These are phyloP conservation scores for Calcarius lapponicus DNA, from an alignment of 2,797 vertebrate species.

Conservation along the genomic window DNA sequence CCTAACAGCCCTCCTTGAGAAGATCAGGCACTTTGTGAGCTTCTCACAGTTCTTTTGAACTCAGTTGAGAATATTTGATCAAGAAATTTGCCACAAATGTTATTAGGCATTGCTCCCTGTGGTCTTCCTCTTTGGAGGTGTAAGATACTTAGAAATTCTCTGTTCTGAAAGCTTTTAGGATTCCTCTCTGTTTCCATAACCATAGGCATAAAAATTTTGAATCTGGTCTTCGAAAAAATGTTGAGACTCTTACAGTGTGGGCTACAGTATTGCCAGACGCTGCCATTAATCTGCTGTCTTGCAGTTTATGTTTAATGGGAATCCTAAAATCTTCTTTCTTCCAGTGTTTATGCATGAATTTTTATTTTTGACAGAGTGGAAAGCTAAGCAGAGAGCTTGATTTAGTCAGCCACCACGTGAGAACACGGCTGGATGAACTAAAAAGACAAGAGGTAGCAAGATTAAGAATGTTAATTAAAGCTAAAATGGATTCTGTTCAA, in stretches of 20 bases:
- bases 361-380: constrained; percentile 83
- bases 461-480: constrained; percentile 93
- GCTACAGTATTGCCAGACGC: neutral
- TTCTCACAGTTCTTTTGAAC: neutral
- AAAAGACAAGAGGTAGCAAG: constrained; percentile 96
- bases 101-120: neutral
- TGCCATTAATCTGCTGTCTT: neutral
- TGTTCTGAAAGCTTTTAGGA: neutral
- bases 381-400: constrained; percentile 95
- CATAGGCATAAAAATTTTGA: neutral
- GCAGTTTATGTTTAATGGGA: neutral
- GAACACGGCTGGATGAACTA: constrained; percentile 93
- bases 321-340: neutral
- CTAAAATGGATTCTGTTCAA: constrained; percentile 91
- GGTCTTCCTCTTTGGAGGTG: neutral
- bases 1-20: neutral
- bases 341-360: neutral
- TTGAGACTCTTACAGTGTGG: neutral
- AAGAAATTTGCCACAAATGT: neutral
- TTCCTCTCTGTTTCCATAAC: neutral
- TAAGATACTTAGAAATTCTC: neutral
- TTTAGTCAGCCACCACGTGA: constrained; percentile 94
- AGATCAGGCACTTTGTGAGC: neutral
- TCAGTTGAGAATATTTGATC: neutral
- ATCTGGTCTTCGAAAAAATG: neutral